A percentile compares a stretch with the other conserved stretches of the same genome.
Evolutionary conservation across 2,113 vertebrate species (phyloP).

Genomic region (Cyphomyrus discorhynchus): DNA sequence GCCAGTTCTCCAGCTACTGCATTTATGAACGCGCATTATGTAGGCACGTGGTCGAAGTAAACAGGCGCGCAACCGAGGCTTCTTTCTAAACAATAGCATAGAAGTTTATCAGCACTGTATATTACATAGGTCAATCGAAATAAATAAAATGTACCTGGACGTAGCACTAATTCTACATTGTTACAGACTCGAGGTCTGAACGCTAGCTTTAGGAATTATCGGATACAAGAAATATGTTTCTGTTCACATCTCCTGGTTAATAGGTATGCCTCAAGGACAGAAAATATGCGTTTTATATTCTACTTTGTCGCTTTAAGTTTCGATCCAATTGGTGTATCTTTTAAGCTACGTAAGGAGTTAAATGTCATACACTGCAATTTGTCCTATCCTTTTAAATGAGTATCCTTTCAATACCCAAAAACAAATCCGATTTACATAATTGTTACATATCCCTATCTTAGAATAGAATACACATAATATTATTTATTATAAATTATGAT

Average conservation of each 20-base stretch:
- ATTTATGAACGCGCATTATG: slow-evolving; percentile 41
- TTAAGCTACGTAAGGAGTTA: not conserved
- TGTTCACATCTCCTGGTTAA: not conserved
- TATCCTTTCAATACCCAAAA: not conserved
- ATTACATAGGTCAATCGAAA: not conserved
- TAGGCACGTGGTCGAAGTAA: slow-evolving; percentile 51
- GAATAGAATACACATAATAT: not conserved
- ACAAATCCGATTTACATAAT: not conserved
- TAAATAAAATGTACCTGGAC: not conserved
- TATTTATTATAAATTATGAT: too few relatives aligned
- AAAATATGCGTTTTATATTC: not conserved
- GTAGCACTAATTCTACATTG: not conserved
- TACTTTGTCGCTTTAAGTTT: not conserved
- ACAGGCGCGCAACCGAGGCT: slow-evolving; percentile 21
- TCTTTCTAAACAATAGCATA: not conserved
- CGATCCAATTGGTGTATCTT: not conserved
- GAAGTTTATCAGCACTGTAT: not conserved
- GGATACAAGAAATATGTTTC: not conserved
- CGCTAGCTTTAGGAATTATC: not conserved
- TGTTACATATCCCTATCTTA: not conserved
- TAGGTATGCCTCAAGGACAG: not conserved
- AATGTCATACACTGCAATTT: not conserved
- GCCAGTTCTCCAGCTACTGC: slow-evolving; percentile 21
- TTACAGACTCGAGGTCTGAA: not conserved
- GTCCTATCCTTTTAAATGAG: not conserved